Percentiles rank a stretch among this genome's conserved stretches.
Conservation (phyloP, 2,888 invertebrate genomes). For the Drosophila pegasa region DNA sequence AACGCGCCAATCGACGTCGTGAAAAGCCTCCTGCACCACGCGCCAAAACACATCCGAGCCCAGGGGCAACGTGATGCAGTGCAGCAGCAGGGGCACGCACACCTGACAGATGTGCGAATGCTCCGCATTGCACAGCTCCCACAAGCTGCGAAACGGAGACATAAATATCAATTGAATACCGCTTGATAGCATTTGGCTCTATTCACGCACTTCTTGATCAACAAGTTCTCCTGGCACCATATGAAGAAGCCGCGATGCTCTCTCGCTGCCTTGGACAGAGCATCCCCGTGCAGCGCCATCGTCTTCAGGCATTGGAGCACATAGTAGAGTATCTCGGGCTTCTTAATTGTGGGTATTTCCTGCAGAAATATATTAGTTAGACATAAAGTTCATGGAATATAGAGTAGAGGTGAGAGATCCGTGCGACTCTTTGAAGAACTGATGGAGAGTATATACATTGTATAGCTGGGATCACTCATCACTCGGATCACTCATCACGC, state of each 20-base stretch:
- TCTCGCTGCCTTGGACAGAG: conserved; percentile 93
- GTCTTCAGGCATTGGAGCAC: conserved; percentile 96
- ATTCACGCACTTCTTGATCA: conserved; percentile 93
- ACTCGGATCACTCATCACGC: no score
- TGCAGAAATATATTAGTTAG: conserved; percentile 77
- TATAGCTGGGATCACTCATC: no score
- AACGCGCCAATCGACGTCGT: conserved; percentile 93
- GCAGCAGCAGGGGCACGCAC: conserved; percentile 95
- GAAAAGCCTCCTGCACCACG: conserved; percentile 97
- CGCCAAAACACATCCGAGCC: conserved; percentile 98
- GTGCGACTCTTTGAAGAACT: background rate
- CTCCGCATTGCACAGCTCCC: conserved; percentile 96
- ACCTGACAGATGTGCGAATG: conserved; percentile 97
- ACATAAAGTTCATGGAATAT: background rate
- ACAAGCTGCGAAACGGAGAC: conserved; percentile 88
- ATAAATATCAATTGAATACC: background rate
- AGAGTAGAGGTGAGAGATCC: background rate
- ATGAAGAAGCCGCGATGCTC: conserved; percentile 97
- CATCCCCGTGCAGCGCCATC: conserved; percentile 96
- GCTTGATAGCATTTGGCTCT: rapidly evolving
- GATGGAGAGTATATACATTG: background rate
- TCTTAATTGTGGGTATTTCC: conserved; percentile 92
- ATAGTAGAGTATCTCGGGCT: conserved; percentile 97
- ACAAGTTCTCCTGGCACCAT: conserved; percentile 97
- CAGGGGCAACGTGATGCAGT: conserved; percentile 96